Evolutionary conservation across 2,113 vertebrate genomes (phyloP).

Genomic region (Hirundichthys speculiger): DNA sequence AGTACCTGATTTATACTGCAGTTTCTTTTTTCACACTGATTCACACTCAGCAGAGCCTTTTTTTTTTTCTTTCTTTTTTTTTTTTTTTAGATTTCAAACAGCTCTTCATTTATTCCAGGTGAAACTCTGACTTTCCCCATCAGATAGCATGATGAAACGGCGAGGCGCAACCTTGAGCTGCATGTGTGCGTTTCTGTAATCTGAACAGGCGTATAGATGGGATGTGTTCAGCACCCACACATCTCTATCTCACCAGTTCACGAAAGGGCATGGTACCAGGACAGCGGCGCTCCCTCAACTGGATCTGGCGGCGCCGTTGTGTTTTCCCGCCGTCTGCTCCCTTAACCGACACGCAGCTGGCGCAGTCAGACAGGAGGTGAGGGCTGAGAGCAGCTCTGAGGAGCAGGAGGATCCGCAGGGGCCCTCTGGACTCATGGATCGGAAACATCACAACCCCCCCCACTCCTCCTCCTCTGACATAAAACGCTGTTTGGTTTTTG

Average conservation of each 20-base stretch:
- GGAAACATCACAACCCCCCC: background rate
- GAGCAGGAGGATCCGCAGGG: slow-evolving; percentile 13
- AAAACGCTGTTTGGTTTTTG: slow-evolving; percentile 5
- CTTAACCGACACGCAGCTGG: slow-evolving; percentile 17
- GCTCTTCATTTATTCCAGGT: background rate
- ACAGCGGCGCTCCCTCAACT: slow-evolving; percentile 9
- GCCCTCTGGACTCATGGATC: slow-evolving; percentile 12
- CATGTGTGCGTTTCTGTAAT: slow-evolving; percentile 23
- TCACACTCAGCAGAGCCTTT: slow-evolving; percentile 3
- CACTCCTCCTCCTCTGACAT: background rate
- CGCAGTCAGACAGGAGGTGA: slow-evolving; percentile 34
- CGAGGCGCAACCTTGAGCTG: slow-evolving; percentile 29
- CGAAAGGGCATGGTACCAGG: slow-evolving; percentile 27
- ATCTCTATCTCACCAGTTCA: slow-evolving; percentile 27
- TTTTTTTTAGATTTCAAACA: slow-evolving; percentile 12
- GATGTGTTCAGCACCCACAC: slow-evolving; percentile 16
- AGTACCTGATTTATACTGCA: slow-evolving; percentile 29
- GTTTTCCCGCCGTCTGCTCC: slow-evolving; percentile 26
- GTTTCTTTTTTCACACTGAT: slow-evolving; percentile 14
- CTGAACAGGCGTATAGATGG: background rate
- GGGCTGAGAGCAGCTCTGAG: slow-evolving; percentile 34
- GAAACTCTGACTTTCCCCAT: slow-evolving; percentile 2
- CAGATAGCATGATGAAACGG: slow-evolving; percentile 8
- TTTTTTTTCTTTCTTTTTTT: slow-evolving; percentile 21
- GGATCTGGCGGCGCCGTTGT: slow-evolving; percentile 6